phyloP scores from a whole-genome alignment of 2,113 vertebrate species.

The Eira barbara region DNA sequence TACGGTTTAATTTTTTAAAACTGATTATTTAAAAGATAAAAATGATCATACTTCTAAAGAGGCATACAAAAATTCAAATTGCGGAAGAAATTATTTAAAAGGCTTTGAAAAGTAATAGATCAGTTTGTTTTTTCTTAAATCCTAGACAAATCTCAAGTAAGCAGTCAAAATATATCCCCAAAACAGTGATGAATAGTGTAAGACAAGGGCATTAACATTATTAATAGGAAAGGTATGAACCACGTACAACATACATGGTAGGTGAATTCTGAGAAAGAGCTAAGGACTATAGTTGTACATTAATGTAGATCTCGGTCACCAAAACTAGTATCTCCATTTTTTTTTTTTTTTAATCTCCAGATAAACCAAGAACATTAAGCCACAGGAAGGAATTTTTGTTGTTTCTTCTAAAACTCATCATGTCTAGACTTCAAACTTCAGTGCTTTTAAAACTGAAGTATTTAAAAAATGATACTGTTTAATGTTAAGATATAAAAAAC shows the following conservation, averaged over 20 bases:
- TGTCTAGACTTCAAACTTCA: conserved; percentile 43
- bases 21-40: conserved; percentile 75
- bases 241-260: conserved; percentile 27
- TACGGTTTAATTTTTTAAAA: conserved; percentile 81
- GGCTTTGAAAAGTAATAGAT: conserved; percentile 64
- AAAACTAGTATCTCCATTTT: conserved; percentile 77
- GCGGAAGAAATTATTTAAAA: conserved; percentile 39
- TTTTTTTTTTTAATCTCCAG: conserved; percentile 74
- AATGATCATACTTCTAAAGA: conserved; percentile 76
- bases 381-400: conserved; percentile 37
- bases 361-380: conserved; percentile 68
- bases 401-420: conserved; percentile 58
- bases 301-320: conserved; percentile 66
- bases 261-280: conserved; percentile 12
- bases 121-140: conserved; percentile 74
- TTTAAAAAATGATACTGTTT: conserved; percentile 19
- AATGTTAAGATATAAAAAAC: neutral
- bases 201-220: conserved; percentile 40
- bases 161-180: conserved; percentile 20
- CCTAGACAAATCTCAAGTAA: conserved; percentile 47
- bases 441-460: neutral
- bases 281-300: conserved; percentile 20
- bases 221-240: conserved; percentile 41
- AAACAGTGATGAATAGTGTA: conserved; percentile 43
- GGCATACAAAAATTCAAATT: conserved; percentile 61